These are phyloP conservation scores for Luidia sarsii DNA, from an alignment of 53 echinoderm and acorn worm species.

Conservation along the genomic window DNA sequence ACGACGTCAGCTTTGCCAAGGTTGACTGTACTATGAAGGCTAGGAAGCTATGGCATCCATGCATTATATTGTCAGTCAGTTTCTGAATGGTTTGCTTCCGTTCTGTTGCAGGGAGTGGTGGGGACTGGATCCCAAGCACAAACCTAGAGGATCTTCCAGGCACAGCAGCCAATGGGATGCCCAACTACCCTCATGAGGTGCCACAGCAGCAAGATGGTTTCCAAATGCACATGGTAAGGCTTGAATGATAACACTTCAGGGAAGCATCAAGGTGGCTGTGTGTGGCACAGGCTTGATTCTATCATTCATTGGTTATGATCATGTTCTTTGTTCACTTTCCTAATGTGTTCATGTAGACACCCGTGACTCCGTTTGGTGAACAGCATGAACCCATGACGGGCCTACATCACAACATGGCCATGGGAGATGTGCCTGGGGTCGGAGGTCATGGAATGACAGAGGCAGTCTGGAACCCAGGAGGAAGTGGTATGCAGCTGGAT, in stretches of 20 bases:
- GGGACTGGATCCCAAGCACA: conserved; percentile 41
- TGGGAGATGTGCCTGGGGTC: conserved; percentile 36
- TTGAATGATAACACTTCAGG: background rate
- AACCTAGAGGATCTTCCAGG: conserved; percentile 41
- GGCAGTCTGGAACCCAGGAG: conserved; percentile 41
- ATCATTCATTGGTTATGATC: background rate
- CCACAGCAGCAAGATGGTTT: conserved; percentile 21
- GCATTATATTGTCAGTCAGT: no score
- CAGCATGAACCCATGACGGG: conserved; percentile 26
- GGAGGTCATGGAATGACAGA: conserved; percentile 34
- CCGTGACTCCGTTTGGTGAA: conserved; percentile 35
- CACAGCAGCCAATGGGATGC: conserved; percentile 36
- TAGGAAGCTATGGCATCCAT: no score
- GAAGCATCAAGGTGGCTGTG: background rate
- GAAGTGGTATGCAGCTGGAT: conserved; percentile 24
- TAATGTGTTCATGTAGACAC: no score
- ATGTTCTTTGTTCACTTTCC: no score
- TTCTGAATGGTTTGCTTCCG: no score
- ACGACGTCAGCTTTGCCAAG: no score
- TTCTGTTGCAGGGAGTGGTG: conserved; percentile 41
- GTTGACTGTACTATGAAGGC: no score
- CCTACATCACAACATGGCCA: conserved; percentile 46
- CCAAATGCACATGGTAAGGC: conserved; percentile 52
- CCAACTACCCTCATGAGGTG: conserved; percentile 38
- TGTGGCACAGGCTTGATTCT: background rate